Percentiles rank a stretch among this genome's conserved stretches.
phyloP scores from a whole-genome alignment of 2,888 invertebrate genomes.

The Phyllotreta striolata region DNA sequence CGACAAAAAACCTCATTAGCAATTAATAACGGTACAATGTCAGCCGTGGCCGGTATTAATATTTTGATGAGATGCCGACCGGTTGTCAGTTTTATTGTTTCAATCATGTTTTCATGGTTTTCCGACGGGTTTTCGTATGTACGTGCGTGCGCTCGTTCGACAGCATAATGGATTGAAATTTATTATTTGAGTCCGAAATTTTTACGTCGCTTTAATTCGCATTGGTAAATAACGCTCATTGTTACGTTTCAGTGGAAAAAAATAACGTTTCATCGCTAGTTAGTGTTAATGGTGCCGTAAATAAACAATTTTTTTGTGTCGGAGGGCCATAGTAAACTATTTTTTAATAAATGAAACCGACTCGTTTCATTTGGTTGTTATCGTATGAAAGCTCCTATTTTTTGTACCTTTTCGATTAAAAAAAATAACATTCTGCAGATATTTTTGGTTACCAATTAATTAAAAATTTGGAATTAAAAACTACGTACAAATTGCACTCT shows the following conservation, averaged over 20 bases:
- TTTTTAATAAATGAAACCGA: conserved; percentile 2
- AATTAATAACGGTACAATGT: conserved; percentile 37
- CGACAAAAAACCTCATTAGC: conserved; percentile 37
- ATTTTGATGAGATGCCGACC: conserved; percentile 24
- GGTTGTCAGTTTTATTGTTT: conserved; percentile 26
- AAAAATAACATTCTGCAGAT: too few species aligned
- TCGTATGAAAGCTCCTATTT: conserved; percentile 1
- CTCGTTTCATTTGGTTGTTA: too few species aligned
- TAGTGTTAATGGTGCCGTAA: conserved; percentile 9
- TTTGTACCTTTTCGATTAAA: too few species aligned
- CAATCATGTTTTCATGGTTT: conserved; percentile 27
- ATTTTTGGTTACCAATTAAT: too few species aligned
- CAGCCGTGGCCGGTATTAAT: conserved; percentile 23
- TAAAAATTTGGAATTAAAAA: too few species aligned
- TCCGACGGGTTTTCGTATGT: conserved; percentile 7
- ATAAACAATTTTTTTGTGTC: conserved; percentile 9
- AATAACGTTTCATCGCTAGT: conserved; percentile 3
- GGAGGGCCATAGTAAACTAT: not conserved
- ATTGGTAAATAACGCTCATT: not conserved
- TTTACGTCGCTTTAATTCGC: not conserved
- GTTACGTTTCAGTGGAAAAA: not conserved
- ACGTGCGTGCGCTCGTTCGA: conserved; percentile 6
- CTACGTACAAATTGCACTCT: too few species aligned
- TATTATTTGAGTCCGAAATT: conserved; percentile 1
- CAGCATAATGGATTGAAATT: conserved; percentile 14